phyloP scores from a whole-genome alignment of 2,888 invertebrate genomes.

The Rhaphigaster nebulosa region DNA sequence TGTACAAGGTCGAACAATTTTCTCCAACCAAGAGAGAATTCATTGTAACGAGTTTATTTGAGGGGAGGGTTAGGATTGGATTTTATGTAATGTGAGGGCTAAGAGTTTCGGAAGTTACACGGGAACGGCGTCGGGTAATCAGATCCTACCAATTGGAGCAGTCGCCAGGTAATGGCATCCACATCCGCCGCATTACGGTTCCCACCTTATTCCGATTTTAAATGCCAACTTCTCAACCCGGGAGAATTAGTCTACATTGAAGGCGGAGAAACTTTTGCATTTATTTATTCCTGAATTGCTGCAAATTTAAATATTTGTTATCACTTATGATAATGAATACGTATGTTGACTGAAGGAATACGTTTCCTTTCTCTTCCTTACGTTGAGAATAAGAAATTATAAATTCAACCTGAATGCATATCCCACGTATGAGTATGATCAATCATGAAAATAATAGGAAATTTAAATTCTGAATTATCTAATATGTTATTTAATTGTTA shows the following conservation, averaged over 20 bases:
- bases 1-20: constrained; percentile 10
- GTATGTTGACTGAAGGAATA: neutral
- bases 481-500: too few relatives aligned
- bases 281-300: neutral
- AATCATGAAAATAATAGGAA: too few relatives aligned
- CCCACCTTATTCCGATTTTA: constrained; percentile 30
- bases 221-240: constrained; percentile 40
- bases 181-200: neutral
- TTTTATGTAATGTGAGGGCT: constrained; percentile 40
- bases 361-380: neutral
- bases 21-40: constrained; percentile 6
- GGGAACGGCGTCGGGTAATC: constrained; percentile 5
- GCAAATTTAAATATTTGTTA: neutral
- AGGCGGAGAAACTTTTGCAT: constrained; percentile 32
- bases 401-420: neutral
- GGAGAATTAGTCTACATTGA: constrained; percentile 27
- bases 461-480: too few relatives aligned
- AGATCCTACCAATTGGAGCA: constrained; percentile 34
- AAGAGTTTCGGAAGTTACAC: constrained; percentile 47
- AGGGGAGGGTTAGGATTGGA: constrained; percentile 11
- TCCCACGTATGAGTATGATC: neutral
- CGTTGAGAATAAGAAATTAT: neutral
- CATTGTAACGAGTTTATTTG: constrained; percentile 47
- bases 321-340: constrained; percentile 1
- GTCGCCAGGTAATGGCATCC: constrained; percentile 1